Conservation (phyloP, 2,113 vertebrate species). For the Zapornia atra region DNA sequence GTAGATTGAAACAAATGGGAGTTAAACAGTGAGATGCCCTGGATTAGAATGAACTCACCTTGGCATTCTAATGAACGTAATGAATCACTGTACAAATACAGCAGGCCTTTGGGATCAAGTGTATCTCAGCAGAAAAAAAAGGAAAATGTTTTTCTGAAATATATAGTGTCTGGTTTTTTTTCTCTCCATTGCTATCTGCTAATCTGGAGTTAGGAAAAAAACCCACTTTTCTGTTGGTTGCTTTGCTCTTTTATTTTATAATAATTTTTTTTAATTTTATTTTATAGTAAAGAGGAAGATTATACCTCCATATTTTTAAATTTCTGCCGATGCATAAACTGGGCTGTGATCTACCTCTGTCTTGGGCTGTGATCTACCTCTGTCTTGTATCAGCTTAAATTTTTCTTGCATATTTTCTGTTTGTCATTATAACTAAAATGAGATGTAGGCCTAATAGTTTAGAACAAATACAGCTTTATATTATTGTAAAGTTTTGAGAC, state of each 20-base stretch:
- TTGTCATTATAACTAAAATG: neutral
- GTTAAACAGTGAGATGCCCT: neutral
- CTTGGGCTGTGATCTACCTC: neutral
- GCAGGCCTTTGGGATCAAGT: neutral
- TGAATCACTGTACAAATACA: neutral
- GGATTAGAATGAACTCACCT: neutral
- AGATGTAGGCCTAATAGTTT: neutral
- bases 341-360: neutral
- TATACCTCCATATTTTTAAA: neutral
- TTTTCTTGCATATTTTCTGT: neutral
- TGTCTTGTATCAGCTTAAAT: neutral
- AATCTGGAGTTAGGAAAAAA: neutral
- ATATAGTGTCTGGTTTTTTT: neutral
- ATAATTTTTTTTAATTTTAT: no score
- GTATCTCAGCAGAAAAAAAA: neutral
- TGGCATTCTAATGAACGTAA: neutral
- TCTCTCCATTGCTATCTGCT: neutral
- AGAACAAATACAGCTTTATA: neutral
- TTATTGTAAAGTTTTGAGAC: neutral
- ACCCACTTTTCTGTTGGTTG: neutral
- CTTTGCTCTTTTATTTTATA: neutral
- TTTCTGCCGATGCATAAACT: neutral
- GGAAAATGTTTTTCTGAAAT: neutral
- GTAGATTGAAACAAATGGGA: neutral
- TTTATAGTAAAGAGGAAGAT: neutral